Percentiles rank a stretch among this genome's conserved stretches.
Evolutionary conservation across 2,113 vertebrate genomes (phyloP).

Genomic region (Colinus virginianus): DNA sequence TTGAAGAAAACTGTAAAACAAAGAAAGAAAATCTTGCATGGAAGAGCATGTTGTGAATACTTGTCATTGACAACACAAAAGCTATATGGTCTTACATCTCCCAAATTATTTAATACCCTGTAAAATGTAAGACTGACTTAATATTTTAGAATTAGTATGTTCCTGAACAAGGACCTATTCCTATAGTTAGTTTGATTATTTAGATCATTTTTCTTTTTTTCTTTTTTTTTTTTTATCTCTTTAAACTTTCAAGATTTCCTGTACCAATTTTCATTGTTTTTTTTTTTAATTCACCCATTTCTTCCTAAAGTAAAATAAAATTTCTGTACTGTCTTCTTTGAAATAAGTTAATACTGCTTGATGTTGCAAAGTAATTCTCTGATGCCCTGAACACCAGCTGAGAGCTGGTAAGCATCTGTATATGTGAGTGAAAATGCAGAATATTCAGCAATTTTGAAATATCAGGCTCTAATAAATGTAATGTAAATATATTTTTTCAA

Average conservation of each 20-base stretch:
- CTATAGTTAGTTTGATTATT: not conserved
- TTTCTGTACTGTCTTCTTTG: not conserved
- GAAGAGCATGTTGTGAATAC: not conserved
- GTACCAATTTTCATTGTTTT: accelerated
- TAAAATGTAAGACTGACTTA: not conserved
- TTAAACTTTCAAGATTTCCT: not conserved
- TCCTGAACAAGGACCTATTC: not conserved
- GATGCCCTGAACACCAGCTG: not conserved
- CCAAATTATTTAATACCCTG: not conserved
- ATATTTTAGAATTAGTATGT: not conserved
- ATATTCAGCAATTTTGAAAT: not conserved
- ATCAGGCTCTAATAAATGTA: not conserved
- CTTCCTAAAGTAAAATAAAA: not conserved
- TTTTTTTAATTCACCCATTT: not conserved
- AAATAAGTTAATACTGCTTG: not conserved
- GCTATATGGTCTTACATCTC: not conserved
- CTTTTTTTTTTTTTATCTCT: not conserved
- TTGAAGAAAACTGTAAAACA: not conserved
- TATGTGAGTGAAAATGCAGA: not conserved
- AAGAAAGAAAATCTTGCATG: not conserved
- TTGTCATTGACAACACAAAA: not conserved
- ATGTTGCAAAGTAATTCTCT: not conserved
- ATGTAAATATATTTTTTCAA: not conserved
- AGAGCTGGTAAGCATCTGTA: not conserved
- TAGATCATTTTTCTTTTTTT: not conserved